Base-by-base conservation (phyloP, 2,797 vertebrate species). In the Melanotaenia nigrans region DNA sequence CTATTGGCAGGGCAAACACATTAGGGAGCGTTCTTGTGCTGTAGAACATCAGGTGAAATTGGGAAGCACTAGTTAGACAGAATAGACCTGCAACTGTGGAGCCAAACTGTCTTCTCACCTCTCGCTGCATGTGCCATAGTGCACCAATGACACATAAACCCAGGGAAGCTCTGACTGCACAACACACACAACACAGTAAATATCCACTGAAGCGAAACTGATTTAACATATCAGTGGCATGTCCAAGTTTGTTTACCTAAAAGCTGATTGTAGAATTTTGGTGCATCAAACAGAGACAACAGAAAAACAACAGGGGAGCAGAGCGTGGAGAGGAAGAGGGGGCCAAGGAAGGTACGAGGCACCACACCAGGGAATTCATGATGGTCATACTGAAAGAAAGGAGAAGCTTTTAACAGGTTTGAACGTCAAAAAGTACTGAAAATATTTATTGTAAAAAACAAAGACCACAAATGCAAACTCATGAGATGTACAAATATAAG, bases 11-110 rank as follows among this genome's bases (percentile, higher is more conserved):
- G 0, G 96, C 98, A 75, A 99, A 95, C 28, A 96, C 89, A 54
- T 99, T 99, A 30, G 98, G 98, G 3, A 99, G 96, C 0, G 96
- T 97, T 81, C 98, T 94, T 0, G 96, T 96, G 90, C 97, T 97
- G 92, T 99, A 99, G 90, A 99, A 99, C 97, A 99, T 97, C 12
- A 99, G 90, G 77, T 99, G 98, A 88, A 99, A 99, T 91, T 99
- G 98, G 1, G 96, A 95, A 1, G 93, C 94, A 2, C 96, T 96
- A 30, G 92, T 96, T 73, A 97, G 92, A 81, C 96, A 97, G 90
- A 98, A 97, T 61, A 96, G 32, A 3, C 77, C 65, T 0, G 98
- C 95, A 4, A 96, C 96, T 0, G 90, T 94, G 66, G 95, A 94
- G 71, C 98, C 98, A 62, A 98, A 98, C 80, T 96, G 97, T 77